Evolutionary conservation across 1,140 invertebrate genomes (phyloP), one percentile per base, ranked within the genome.

Genomic region (Amyelois transitella): DNA sequence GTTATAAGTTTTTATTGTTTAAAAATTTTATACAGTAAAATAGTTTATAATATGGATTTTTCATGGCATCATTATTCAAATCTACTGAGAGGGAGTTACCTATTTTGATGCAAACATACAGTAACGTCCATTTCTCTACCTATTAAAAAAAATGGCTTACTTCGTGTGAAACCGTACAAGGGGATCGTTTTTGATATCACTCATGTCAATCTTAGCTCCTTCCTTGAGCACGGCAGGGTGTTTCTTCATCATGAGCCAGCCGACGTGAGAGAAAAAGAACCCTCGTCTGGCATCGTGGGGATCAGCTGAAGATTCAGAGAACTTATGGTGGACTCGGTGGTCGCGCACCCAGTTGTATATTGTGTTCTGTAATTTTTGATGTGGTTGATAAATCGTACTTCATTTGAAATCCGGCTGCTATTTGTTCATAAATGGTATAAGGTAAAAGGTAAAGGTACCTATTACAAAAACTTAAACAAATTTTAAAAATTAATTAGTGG

Each of bases 241-340:
- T 81, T 97, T 97, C 50, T 91, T 90, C 88, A 92, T 90, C 92
- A 95, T 92, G 63, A 98, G 88, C 97, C 96, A 98, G 1, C 96
- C 96, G 21, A 97, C 92, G 69, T 98, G 96, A 0, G 96, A 89
- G 83, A 97, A 98, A 88, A 97, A 98, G 83, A 98, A 97, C 0
- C 96, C 97, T n/a, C 96, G 90, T 38, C 92, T 92, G 5, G 93
- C 93, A 74, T 97, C 95, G 74, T 98, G 96, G 0, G 96, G 96
- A 86, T 98, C 96, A 0, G 96, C 96, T 71, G 96, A 92, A 0
- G 96, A 97, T 72, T 98, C 96, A 0, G 93, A 94, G 86, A 92
- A 96, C 77, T 97, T 97, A 80, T 98, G 96, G 75, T 98, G 96
- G 1, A 96, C 92, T 8, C 96, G 89, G 85, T 98, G 96, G 81